A percentile compares a stretch with the other conserved stretches of the same genome.
phyloP scores from a whole-genome alignment of 2,888 invertebrate genomes.

The Epicampocera succincta region DNA sequence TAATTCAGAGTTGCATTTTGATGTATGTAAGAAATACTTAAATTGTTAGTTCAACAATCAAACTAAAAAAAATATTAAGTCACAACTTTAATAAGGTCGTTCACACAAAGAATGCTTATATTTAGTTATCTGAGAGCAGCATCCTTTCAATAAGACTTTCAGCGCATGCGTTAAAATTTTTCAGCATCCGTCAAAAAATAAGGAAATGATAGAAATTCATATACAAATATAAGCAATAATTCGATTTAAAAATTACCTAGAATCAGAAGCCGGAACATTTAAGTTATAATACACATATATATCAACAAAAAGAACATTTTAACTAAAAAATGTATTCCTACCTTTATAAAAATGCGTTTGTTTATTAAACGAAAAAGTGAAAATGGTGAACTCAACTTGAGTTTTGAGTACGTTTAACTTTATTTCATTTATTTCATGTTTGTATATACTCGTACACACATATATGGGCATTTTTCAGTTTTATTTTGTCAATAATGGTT shows the following conservation, averaged over 20 bases:
- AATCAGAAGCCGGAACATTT: neutral
- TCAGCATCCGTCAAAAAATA: slow-evolving; percentile 70
- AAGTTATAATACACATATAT: neutral
- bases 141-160: slow-evolving; percentile 34
- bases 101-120: neutral
- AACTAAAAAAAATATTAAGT: too few species aligned
- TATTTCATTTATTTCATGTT: slow-evolving; percentile 47
- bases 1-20: too few species aligned
- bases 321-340: too few species aligned
- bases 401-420: slow-evolving; percentile 76
- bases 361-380: slow-evolving; percentile 76
- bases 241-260: too few species aligned
- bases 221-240: too few species aligned
- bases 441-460: neutral
- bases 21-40: too few species aligned
- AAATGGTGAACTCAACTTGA: slow-evolving; percentile 72
- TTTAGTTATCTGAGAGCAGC: slow-evolving; percentile 42
- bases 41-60: too few species aligned
- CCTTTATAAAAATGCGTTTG: slow-evolving; percentile 73
- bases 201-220: slow-evolving; percentile 17
- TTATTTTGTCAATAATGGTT: slow-evolving; percentile 22
- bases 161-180: slow-evolving; percentile 63
- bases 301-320: slow-evolving; percentile 12
- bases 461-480: neutral
- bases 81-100: too few species aligned